phyloP scores from a whole-genome alignment of 1,140 invertebrate species.

The Anoplophora glabripennis region DNA sequence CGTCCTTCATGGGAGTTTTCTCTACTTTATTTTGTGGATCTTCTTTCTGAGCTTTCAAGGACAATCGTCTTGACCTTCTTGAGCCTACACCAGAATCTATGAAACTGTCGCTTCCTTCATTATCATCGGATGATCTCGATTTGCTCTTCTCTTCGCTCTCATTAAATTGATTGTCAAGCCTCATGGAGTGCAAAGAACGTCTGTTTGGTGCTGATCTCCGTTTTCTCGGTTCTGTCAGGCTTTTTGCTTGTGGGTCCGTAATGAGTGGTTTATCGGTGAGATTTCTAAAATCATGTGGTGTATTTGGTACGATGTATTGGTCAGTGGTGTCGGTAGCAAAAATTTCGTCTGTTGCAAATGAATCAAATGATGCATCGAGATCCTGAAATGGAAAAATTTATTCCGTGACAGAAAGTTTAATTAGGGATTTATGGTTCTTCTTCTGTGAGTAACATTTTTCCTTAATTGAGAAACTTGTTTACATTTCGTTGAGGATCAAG shows the following conservation, averaged over 20 bases:
- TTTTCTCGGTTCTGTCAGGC: background rate
- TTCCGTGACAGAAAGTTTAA: no score
- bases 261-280: slow-evolving; percentile 6
- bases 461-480: no score
- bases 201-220: slow-evolving; percentile 6
- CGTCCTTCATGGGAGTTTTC: slow-evolving; percentile 45
- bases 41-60: background rate
- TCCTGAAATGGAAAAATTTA: background rate
- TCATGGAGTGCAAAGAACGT: background rate
- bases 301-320: background rate
- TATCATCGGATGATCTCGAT: no score
- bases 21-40: no score
- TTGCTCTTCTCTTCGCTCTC: no score
- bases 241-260: background rate
- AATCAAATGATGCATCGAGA: slow-evolving; percentile 3
- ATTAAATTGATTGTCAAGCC: no score
- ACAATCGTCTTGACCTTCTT: no score
- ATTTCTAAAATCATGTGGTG: slow-evolving; percentile 1
- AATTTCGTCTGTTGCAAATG: slow-evolving; percentile 1
- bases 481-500: no score
- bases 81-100: no score
- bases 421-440: no score
- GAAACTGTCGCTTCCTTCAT: no score
- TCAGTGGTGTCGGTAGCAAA: background rate
- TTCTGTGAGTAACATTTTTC: no score